Conservation (phyloP, 2,797 vertebrate genomes). For the Cuniculus paca region DNA sequence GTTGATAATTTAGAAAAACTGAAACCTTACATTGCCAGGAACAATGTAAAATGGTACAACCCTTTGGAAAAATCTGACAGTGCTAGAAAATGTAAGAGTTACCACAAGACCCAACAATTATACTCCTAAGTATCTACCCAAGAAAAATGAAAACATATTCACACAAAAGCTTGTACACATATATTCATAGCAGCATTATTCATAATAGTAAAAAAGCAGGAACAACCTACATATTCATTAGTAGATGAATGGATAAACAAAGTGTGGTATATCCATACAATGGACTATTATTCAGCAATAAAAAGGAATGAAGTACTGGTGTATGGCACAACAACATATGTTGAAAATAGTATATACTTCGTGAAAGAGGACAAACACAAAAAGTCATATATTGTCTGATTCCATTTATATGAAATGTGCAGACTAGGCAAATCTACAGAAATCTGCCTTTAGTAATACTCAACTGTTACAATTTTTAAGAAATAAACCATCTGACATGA, state of each 20-base stretch:
- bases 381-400: not conserved
- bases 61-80: not conserved
- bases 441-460: not conserved
- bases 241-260: not conserved
- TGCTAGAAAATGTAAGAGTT: not conserved
- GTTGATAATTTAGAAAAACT: conserved; percentile 18
- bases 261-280: not conserved
- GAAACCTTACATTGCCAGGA: not conserved
- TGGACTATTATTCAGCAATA: not conserved
- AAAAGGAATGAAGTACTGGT: conserved; percentile 8
- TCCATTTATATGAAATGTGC: conserved; percentile 16
- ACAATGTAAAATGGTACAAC: not conserved
- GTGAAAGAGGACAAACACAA: conserved; percentile 24
- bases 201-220: not conserved
- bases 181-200: conserved; percentile 4
- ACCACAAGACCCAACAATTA: not conserved
- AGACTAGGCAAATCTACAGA: not conserved
- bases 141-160: not conserved
- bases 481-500: too few species aligned
- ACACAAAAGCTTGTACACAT: not conserved
- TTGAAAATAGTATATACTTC: not conserved
- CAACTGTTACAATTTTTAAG: not conserved
- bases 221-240: not conserved
- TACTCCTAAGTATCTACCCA: not conserved
- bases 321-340: not conserved